Base-by-base conservation (phyloP, 2,113 vertebrate genomes). In the Hymenochirus boettgeri region DNA sequence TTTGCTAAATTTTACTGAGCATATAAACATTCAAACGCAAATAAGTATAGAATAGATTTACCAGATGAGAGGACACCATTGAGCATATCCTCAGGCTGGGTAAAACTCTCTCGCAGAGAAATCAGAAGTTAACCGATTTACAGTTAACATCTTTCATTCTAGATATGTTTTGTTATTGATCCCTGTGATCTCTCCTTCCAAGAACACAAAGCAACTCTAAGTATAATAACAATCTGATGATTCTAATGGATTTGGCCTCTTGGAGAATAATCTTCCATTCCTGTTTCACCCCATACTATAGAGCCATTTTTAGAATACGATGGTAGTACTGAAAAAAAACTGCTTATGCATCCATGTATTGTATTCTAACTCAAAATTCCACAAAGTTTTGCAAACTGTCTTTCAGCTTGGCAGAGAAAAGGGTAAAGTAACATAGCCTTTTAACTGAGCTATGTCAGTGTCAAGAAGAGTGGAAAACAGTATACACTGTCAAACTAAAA, bases 131-230 rank as follows among this genome's bases (percentile, higher is more conserved):
- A n/a, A 57, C 62, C 57, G 62, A 65, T 65, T 65, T 57, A 65
- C 54, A 65, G 63, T 65, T 65, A 65, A 65, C 63, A 65, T 65
- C 63, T 65, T 57, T 57, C 63, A 57, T 57, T 65, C 53, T 48
- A 65, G 62, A 57, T 65, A 65, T 65, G 62, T 65, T 65, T 65
- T 65, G 63, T n/a, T 65, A 65, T 65, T 57, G 63, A 65, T 65
- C 52, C 29, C 21, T 42, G 50, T 54, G 13, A 37, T 70, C 17
- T 47, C 45, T 67, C 33, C 29, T 60, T 61, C 57, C 25, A n/a
- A 67, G 48, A 26, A 29, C 65, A 59, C 0, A 0, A 0, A 18
- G 61, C 2, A 54, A 70, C 19, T 50, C 19, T 0, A 46, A 29
- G 48, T 3, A 65, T 58, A 71, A 58, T 70, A 62, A 70, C 47